These are phyloP conservation scores for Brotogeris chrysoptera DNA, from an alignment of 2,797 vertebrate genomes.

Conservation along the genomic window DNA sequence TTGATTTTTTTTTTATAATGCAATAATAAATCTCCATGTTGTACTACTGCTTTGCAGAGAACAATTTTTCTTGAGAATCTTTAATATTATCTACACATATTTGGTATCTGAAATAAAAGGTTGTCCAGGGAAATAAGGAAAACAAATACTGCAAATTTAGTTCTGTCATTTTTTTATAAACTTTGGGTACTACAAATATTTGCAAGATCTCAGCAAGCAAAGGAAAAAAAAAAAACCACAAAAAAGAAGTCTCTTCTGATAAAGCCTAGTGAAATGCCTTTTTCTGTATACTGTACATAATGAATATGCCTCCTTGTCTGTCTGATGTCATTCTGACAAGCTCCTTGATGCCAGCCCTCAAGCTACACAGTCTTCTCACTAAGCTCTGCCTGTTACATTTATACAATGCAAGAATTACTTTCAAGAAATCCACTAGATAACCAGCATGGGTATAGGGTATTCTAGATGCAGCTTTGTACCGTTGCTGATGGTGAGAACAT, in stretches of 20 bases:
- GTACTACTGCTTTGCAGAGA: neutral
- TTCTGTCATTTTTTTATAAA: neutral
- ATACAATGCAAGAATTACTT: neutral
- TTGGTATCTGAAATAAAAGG: neutral
- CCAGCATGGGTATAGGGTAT: neutral
- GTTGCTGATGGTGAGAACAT: neutral
- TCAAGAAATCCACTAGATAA: neutral
- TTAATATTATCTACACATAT: neutral
- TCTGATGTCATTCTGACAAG: neutral
- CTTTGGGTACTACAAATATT: neutral
- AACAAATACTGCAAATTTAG: neutral
- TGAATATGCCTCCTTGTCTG: neutral
- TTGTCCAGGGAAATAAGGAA: neutral
- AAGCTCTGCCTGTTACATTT: neutral
- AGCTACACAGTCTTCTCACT: neutral
- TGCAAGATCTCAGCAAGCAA: neutral
- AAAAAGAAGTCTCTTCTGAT: neutral
- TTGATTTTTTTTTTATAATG: neutral
- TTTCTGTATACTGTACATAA: neutral
- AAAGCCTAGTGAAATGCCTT: neutral
- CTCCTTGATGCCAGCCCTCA: neutral
- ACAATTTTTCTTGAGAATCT: neutral
- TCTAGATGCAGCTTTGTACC: neutral
- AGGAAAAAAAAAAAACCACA: accelerated
- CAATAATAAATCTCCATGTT: neutral